Percentiles rank a stretch among this genome's conserved stretches.
Evolutionary conservation across 2,888 invertebrate genomes (phyloP).

Genomic region (Gryllus longicercus): DNA sequence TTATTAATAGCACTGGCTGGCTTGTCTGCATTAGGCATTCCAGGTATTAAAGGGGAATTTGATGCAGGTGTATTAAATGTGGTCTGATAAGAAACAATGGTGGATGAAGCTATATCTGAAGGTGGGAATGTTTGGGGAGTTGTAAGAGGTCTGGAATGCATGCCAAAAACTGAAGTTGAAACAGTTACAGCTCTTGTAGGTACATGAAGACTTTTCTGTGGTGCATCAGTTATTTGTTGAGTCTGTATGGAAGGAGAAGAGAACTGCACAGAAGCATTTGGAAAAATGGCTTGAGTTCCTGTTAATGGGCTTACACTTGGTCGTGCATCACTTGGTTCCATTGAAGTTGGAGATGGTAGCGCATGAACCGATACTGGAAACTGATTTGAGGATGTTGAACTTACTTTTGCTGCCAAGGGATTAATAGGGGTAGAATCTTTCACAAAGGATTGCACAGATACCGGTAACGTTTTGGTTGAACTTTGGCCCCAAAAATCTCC

Average conservation of each 20-base stretch:
- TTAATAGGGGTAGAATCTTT: no score
- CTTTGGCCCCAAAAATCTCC: background rate
- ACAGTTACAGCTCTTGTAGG: background rate
- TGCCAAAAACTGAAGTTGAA: background rate
- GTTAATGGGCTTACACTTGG: no score
- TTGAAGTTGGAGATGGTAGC: background rate
- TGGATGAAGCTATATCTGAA: background rate
- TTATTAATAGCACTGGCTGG: background rate
- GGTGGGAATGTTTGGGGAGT: background rate
- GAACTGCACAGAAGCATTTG: no score
- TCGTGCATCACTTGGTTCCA: no score
- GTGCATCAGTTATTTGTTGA: no score
- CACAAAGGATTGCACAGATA: no score
- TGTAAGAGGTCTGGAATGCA: background rate
- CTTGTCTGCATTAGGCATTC: background rate
- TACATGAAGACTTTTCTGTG: no score
- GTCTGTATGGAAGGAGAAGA: no score
- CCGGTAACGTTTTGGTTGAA: no score
- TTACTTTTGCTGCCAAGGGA: no score
- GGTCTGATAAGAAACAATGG: background rate
- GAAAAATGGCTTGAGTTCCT: no score
- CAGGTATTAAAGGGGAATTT: background rate
- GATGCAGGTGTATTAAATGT: background rate
- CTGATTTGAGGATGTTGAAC: background rate
- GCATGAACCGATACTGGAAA: background rate